Evolutionary conservation across 2,797 vertebrate genomes (phyloP).

Genomic region (Peromyscus eremicus): DNA sequence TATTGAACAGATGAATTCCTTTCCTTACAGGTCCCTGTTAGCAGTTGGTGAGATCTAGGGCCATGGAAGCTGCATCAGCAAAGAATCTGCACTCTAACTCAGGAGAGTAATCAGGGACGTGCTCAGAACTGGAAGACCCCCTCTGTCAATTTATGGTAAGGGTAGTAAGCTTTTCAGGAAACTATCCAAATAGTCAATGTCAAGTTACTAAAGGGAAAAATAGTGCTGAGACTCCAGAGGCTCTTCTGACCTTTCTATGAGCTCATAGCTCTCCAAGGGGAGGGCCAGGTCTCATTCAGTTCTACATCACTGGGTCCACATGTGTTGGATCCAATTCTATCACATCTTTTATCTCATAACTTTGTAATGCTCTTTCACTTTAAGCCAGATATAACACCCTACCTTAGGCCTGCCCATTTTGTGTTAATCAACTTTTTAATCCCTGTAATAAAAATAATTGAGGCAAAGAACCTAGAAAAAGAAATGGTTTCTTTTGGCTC

Average conservation of each 20-base stretch:
- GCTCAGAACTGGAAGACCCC: not conserved
- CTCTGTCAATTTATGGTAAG: not conserved
- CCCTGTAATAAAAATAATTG: not conserved
- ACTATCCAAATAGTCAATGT: not conserved
- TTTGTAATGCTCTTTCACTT: not conserved
- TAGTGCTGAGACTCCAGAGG: not conserved
- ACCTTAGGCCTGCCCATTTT: not conserved
- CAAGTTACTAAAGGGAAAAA: not conserved
- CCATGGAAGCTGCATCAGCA: not conserved
- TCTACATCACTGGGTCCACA: not conserved
- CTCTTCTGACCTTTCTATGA: not conserved
- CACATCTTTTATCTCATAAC: not conserved
- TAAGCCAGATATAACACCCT: not conserved
- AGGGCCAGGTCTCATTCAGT: not conserved
- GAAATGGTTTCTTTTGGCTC: not conserved
- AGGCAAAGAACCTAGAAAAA: not conserved
- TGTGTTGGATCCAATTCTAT: not conserved
- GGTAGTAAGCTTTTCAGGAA: not conserved
- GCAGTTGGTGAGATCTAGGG: not conserved
- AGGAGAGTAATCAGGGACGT: not conserved
- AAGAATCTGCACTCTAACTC: not conserved
- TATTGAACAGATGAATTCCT: slow-evolving; percentile 51
- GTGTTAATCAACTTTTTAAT: not conserved
- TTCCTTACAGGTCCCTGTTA: not conserved
- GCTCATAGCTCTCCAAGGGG: not conserved